These are phyloP conservation scores for Eupeodes corollae DNA, from an alignment of 1,140 invertebrate species.

Conservation along the genomic window DNA sequence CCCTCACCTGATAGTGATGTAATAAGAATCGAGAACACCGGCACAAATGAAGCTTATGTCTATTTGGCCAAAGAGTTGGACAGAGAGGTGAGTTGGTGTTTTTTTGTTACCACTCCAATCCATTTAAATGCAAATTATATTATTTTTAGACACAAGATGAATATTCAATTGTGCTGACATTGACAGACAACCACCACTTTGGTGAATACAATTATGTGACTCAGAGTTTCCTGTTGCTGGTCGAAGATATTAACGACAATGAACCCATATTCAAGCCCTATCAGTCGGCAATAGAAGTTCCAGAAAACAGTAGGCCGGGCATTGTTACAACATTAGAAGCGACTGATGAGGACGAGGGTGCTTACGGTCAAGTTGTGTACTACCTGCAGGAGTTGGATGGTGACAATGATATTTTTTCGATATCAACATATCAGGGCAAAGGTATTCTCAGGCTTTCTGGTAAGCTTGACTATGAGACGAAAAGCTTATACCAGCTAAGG, in stretches of 20 bases:
- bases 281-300: slow-evolving; percentile 64
- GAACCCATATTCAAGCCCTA: slow-evolving; percentile 77
- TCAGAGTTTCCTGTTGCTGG: slow-evolving; percentile 74
- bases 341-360: slow-evolving; percentile 77
- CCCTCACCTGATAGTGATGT: slow-evolving; percentile 70
- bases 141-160: slow-evolving; percentile 61
- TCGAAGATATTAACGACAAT: slow-evolving; percentile 89
- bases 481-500: slow-evolving; percentile 76
- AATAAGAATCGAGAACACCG: slow-evolving; percentile 69
- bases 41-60: slow-evolving; percentile 70
- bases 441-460: slow-evolving; percentile 70
- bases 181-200: slow-evolving; percentile 77
- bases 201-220: slow-evolving; percentile 82
- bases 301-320: slow-evolving; percentile 62
- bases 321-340: slow-evolving; percentile 74
- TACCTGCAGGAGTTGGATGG: slow-evolving; percentile 66
- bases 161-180: slow-evolving; percentile 74
- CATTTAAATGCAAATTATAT: background rate
- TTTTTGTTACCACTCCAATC: background rate
- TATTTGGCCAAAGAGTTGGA: slow-evolving; percentile 81
- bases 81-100: slow-evolving; percentile 56
- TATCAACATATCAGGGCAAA: slow-evolving; percentile 76
- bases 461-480: slow-evolving; percentile 73
- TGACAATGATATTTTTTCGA: slow-evolving; percentile 65
- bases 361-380: slow-evolving; percentile 76